Base-by-base conservation (phyloP, 2,888 invertebrate genomes). In the Acrocyrtus sp. region DNA sequence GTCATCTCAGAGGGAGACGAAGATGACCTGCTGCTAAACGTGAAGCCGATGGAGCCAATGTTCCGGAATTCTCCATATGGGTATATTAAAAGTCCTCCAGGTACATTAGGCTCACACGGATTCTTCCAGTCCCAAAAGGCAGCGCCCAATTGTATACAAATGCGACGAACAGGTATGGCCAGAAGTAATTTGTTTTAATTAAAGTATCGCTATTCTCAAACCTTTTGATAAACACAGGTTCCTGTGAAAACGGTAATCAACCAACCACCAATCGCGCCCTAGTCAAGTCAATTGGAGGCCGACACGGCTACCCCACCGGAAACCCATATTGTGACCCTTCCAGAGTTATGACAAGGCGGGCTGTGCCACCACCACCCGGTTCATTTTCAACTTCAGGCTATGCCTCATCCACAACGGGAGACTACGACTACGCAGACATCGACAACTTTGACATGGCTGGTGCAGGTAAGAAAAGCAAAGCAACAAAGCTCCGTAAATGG, bases 1-100 rank as follows among this genome's bases (percentile, higher is more conserved):
- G 79, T 76, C 15, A 78, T 78, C 60, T 75, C 63, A 0, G 80
- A 80, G 24, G 76, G 79, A 41, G 81, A 81, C 6, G 90, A 91
- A 56, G 91, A 90, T 77, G 90, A 90, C 57, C 86, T 87, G 2
- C 87, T 90, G 82, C 90, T 91, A 86, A 90, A 91, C 81, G 92
- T 95, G 15, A 89, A 95, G 84, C 96, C 97, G 0, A 97, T 97
- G 96, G 90, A 94, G 79, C 96, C 96, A 1, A 86, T 78, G 8
- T 47, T 78, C 6, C 45, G 79, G 24, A 78, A 78, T 47, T 80
- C 79, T 0, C 81, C 81, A 1, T 81, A 80, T 65, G 80, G 79
- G 26, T 81, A 79, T 51, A 70, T 78, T 19, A 75, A 76, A 74
- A 80, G 80, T 73, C 80, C 80, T 27, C 78, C 76, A 4, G 68